Conservation (phyloP, 2,797 vertebrate species). For the Lacerta viridis region DNA sequence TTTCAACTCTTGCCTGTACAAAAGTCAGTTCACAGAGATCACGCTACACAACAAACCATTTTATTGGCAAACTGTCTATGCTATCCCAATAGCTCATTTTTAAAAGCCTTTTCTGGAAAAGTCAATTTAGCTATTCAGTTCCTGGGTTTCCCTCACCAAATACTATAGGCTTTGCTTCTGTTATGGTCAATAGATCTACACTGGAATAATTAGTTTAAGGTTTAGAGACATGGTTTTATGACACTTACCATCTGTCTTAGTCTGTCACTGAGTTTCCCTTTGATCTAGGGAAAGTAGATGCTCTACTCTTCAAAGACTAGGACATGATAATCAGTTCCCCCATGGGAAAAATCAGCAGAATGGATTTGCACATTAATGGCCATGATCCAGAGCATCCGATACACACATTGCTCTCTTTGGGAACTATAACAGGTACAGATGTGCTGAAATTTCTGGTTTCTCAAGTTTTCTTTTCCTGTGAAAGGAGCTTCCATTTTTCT, state of each 20-base stretch:
- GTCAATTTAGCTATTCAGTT: slow-evolving; percentile 32
- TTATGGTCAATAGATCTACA: slow-evolving; percentile 21
- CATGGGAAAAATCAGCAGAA: not conserved
- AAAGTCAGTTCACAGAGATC: not conserved
- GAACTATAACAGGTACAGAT: not conserved
- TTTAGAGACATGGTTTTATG: slow-evolving; percentile 13
- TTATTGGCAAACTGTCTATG: not conserved
- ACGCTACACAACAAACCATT: not conserved
- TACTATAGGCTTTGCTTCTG: slow-evolving; percentile 6
- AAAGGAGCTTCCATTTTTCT: no score
- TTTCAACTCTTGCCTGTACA: slow-evolving; percentile 15
- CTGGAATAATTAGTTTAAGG: slow-evolving; percentile 17
- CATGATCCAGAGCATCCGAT: not conserved
- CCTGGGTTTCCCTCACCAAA: not conserved
- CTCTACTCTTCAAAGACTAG: not conserved
- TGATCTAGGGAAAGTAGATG: not conserved
- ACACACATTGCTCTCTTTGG: not conserved
- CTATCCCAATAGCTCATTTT: not conserved
- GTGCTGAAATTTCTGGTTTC: no score
- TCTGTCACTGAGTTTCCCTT: slow-evolving; percentile 6
- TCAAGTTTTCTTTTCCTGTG: no score
- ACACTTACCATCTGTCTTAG: not conserved
- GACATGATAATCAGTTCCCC: not conserved
- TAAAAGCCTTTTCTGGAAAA: slow-evolving; percentile 19
- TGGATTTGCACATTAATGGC: not conserved